These are phyloP conservation scores for Plebejus anna DNA, from an alignment of 2,888 invertebrate genomes.

Conservation along the genomic window DNA sequence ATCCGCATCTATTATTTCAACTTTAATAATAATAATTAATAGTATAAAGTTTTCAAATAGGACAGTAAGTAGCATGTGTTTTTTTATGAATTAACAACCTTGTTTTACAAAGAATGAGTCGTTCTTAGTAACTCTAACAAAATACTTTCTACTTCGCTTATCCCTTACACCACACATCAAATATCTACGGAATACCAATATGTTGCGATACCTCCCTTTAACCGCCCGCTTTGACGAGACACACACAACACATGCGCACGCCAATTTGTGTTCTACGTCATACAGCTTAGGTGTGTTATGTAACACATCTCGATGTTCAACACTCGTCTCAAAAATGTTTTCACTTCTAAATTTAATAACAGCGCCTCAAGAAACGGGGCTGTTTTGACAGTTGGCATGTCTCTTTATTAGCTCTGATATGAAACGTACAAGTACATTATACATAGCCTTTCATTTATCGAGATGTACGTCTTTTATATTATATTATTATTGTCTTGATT, in stretches of 20 bases:
- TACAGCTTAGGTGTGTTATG: background rate
- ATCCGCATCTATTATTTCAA: no score
- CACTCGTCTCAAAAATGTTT: slow-evolving; percentile 18
- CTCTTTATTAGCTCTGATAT: background rate
- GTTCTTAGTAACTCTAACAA: background rate
- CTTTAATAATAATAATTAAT: no score
- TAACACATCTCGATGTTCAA: background rate
- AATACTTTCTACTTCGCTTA: slow-evolving; percentile 38
- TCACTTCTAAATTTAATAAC: slow-evolving; percentile 20
- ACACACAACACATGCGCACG: slow-evolving; percentile 1
- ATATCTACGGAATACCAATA: slow-evolving; percentile 62
- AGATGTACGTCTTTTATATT: background rate
- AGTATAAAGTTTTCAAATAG: no score
- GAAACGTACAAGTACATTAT: background rate
- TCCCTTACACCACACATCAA: slow-evolving; percentile 40
- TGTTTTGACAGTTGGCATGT: slow-evolving; percentile 21
- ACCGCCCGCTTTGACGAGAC: slow-evolving; percentile 32
- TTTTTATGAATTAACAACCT: no score
- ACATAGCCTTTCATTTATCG: background rate
- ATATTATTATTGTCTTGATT: background rate
- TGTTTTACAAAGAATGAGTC: no score
- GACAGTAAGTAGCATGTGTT: no score
- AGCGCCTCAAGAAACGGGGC: background rate
- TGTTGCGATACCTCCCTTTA: slow-evolving; percentile 55
- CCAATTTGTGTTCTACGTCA: slow-evolving; percentile 2